These are phyloP conservation scores for Heliconius cydno DNA, from an alignment of 2,888 invertebrate genomes.

Conservation along the genomic window DNA sequence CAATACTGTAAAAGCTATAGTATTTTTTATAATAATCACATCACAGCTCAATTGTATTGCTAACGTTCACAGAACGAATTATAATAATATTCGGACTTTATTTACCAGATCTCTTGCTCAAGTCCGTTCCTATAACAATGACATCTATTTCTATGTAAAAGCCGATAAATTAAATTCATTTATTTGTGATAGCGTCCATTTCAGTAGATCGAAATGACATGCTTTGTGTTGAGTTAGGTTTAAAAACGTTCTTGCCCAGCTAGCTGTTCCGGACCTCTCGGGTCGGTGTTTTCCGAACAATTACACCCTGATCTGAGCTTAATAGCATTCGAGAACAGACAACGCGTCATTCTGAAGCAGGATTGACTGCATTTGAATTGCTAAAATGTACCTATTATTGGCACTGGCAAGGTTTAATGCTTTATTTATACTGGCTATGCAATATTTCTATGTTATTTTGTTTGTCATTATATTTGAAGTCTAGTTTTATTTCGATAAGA, in stretches of 20 bases:
- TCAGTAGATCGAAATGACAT: constrained; percentile 23
- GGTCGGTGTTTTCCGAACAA: constrained; percentile 36
- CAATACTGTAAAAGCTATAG: constrained; percentile 25
- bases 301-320: constrained; percentile 38
- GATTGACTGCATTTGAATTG: constrained; percentile 38
- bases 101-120: neutral
- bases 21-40: constrained; percentile 30
- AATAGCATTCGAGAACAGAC: constrained; percentile 39
- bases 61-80: neutral
- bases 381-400: constrained; percentile 29
- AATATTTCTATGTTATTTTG: neutral
- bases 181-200: constrained; percentile 16
- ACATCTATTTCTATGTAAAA: neutral
- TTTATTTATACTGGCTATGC: neutral
- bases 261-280: constrained; percentile 26
- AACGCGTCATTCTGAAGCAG: constrained; percentile 36
- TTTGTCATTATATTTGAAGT: neutral
- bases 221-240: constrained; percentile 23
- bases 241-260: constrained; percentile 32
- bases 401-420: neutral
- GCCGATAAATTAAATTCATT: constrained; percentile 17
- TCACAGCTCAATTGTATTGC: neutral
- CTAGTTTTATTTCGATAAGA: neutral
- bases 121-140: neutral
- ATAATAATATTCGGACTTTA: neutral